Evolutionary conservation across 2,113 vertebrate genomes (phyloP), one percentile per base, ranked within the genome.

Genomic region (Patagioenas fasciata): DNA sequence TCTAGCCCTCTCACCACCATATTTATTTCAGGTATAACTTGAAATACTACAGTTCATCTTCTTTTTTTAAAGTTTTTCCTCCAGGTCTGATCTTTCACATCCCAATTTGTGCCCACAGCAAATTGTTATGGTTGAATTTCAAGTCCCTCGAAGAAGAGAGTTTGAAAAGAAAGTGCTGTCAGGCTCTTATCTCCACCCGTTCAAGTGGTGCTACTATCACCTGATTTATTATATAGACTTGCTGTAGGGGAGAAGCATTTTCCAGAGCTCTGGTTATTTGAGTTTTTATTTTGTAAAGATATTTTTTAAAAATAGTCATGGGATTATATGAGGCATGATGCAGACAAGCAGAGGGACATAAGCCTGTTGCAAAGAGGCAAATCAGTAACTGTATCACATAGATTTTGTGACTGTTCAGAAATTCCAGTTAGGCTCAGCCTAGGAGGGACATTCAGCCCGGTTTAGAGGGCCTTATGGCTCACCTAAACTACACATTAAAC

Each of bases 121-220:
- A 91, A 94, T 91, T 82, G 75, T 89, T 86, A 60, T 66, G 89
- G 75, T 79, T 96, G 66, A 83, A 94, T 89, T 58, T 4, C 89
- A 93, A 96, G 85, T 80, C 61, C 50, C 42, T 85, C 81, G 69
- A 83, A 86, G 94, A 95, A 93, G 28, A 10, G 77, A 13, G 65
- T 84, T 96, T 94, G 93, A 94, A 91, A 94, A 94, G 86, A 87
- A 96, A 96, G 65, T 94, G 66, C 93, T 96, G 93, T 96, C 87
- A 96, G 77, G 72, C 69, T 95, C 84, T 95, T 96, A 94, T 96
- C 91, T 97, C 71, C 25, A 78, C 28, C 61, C 53, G 34, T 92
- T 32, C 88, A 91, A 94, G 56, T 40, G 79, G 74, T 69, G 64
- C 71, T 90, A 56, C 95, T 96, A 65, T 96, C 12, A 34, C 90